Percentiles rank a stretch among this genome's conserved stretches.
These are phyloP conservation scores for Papilio gigon DNA, from an alignment of 2,888 invertebrate genomes.

Conservation along the genomic window DNA sequence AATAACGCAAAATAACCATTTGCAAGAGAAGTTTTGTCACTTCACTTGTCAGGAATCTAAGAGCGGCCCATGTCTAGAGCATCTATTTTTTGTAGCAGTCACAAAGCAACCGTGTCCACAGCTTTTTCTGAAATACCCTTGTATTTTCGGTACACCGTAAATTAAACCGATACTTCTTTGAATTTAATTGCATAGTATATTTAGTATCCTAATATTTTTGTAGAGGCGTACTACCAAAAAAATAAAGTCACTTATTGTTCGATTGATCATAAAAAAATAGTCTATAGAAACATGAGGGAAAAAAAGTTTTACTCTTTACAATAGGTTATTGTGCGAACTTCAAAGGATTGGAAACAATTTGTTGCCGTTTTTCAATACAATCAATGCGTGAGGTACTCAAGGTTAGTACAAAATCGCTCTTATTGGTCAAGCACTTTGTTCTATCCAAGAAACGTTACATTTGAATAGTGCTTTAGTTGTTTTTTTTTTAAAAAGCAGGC, in stretches of 20 bases:
- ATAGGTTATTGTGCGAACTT: constrained; percentile 10
- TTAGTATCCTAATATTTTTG: not conserved
- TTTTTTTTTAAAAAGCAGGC: no score
- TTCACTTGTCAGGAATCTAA: no score
- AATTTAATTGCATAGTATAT: not conserved
- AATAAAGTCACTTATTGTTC: constrained; percentile 5
- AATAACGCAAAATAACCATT: no score
- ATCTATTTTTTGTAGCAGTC: no score
- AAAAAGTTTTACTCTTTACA: not conserved
- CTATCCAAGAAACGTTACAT: not conserved
- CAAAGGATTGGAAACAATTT: constrained; percentile 15
- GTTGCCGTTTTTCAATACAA: constrained; percentile 3
- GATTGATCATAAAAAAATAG: constrained; percentile 4
- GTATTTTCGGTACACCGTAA: no score
- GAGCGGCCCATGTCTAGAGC: no score
- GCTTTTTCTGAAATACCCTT: no score
- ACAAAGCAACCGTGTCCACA: no score
- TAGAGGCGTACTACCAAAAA: not conserved
- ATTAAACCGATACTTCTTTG: not conserved
- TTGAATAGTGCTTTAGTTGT: not conserved
- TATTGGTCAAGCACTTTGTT: constrained; percentile 3
- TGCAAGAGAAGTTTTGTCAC: no score
- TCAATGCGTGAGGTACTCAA: not conserved
- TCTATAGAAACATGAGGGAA: not conserved
- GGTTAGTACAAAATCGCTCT: not conserved